A percentile compares a stretch with the other conserved stretches of the same genome.
Evolutionary conservation across 2,797 vertebrate genomes (phyloP).

Genomic region (Lepilemur ruficaudatus): DNA sequence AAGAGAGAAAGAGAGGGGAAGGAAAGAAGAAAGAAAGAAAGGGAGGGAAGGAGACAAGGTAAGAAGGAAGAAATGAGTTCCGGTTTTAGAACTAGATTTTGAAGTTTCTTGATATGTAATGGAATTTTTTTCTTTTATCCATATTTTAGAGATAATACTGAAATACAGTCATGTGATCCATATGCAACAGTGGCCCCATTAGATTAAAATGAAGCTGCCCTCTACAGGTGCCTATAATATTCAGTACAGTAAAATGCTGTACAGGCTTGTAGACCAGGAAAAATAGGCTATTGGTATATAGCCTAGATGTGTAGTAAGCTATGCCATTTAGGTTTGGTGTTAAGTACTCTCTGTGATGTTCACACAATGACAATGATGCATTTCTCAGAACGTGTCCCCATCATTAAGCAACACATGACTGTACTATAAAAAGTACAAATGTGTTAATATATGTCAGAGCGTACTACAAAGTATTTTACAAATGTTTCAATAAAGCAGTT

Average conservation of each 20-base stretch:
- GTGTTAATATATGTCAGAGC: background rate
- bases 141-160: constrained; percentile 25
- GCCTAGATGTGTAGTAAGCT: background rate
- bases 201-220: background rate
- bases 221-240: background rate
- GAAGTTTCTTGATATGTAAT: background rate
- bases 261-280: background rate
- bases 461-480: background rate
- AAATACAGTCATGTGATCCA: background rate
- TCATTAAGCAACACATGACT: background rate
- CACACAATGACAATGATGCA: background rate
- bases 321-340: background rate
- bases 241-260: background rate
- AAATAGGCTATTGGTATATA: background rate
- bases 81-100: background rate
- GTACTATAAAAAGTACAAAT: background rate
- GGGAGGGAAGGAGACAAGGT: background rate
- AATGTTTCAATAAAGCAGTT: background rate
- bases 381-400: background rate
- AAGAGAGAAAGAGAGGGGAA: no score
- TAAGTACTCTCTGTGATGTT: background rate
- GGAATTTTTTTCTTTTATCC: background rate
- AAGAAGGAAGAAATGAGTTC: background rate
- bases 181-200: background rate
- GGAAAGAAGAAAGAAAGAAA: fast-evolving